Percentiles rank a stretch among this genome's conserved stretches.
phyloP scores from a whole-genome alignment of 1,140 invertebrate species.

The Ruditapes philippinarum region DNA sequence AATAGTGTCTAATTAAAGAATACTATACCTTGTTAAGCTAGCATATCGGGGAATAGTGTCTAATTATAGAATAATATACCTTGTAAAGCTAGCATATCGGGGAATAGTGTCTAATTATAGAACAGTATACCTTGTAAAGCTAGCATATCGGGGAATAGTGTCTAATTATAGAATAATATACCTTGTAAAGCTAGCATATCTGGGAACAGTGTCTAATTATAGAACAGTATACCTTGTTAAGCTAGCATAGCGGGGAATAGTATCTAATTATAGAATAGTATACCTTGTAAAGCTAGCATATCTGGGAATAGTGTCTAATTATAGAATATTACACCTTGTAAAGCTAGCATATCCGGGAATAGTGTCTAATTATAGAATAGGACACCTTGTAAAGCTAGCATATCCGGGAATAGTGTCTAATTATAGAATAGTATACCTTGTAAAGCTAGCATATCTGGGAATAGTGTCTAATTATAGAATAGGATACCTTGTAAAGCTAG shows the following conservation, averaged over 20 bases:
- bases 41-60: background rate
- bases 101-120: background rate
- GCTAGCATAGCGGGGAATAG: conserved; percentile 96
- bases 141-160: background rate
- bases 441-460: conserved; percentile 95
- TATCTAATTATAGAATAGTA: conserved; percentile 91
- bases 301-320: conserved; percentile 97
- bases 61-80: background rate
- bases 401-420: no score
- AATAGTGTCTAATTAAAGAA: background rate
- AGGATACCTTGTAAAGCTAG: conserved; percentile 93
- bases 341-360: conserved; percentile 94
- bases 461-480: no score
- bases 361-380: conserved; percentile 91
- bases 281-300: conserved; percentile 94
- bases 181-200: background rate
- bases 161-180: background rate
- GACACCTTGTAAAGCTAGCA: background rate
- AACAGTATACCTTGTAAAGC: background rate
- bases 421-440: no score
- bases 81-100: background rate
- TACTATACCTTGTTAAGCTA: background rate
- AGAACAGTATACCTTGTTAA: conserved; percentile 90
- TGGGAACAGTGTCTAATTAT: background rate
- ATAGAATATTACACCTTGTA: conserved; percentile 91